phyloP scores from a whole-genome alignment of 1,140 invertebrate species.

The Drosophila tani region DNA sequence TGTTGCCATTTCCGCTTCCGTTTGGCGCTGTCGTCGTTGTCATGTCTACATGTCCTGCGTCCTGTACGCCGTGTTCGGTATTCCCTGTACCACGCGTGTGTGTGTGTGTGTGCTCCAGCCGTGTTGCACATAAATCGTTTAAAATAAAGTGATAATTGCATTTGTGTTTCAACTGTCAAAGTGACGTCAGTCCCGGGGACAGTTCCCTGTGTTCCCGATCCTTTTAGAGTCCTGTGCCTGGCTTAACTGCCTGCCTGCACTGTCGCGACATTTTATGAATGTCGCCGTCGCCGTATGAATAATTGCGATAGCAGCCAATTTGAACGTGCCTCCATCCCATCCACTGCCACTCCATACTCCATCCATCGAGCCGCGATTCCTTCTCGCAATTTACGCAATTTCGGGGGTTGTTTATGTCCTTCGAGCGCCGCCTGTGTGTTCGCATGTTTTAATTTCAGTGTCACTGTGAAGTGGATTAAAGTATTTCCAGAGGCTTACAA shows the following conservation, averaged over 20 bases:
- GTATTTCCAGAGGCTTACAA: constrained; percentile 80
- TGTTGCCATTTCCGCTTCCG: constrained; percentile 82
- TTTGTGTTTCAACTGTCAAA: constrained; percentile 83
- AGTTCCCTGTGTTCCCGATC: constrained; percentile 13
- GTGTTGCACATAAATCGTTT: constrained; percentile 82
- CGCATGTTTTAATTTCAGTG: constrained; percentile 77
- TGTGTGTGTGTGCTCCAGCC: constrained; percentile 32
- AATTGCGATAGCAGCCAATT: constrained; percentile 83
- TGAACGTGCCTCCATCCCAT: constrained; percentile 58
- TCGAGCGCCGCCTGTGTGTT: constrained; percentile 2
- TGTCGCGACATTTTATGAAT: constrained; percentile 80
- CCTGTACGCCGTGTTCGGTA: constrained; percentile 10
- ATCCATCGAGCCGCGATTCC: constrained; percentile 3
- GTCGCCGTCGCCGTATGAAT: constrained; percentile 76
- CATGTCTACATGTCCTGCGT: constrained; percentile 72
- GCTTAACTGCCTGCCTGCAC: constrained; percentile 38
- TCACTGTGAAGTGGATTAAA: constrained; percentile 83
- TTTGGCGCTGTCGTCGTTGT: constrained; percentile 68
- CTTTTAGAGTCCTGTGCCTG: constrained; percentile 25
- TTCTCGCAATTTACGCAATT: constrained; percentile 17
- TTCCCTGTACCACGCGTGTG: constrained; percentile 3
- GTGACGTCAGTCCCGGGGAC: constrained; percentile 60
- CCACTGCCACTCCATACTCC: not conserved
- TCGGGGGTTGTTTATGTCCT: constrained; percentile 61
- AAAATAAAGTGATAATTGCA: constrained; percentile 84